A percentile compares a stretch with the other conserved stretches of the same genome.
phyloP scores from a whole-genome alignment of 2,888 invertebrate species.

The Heliconius erato region DNA sequence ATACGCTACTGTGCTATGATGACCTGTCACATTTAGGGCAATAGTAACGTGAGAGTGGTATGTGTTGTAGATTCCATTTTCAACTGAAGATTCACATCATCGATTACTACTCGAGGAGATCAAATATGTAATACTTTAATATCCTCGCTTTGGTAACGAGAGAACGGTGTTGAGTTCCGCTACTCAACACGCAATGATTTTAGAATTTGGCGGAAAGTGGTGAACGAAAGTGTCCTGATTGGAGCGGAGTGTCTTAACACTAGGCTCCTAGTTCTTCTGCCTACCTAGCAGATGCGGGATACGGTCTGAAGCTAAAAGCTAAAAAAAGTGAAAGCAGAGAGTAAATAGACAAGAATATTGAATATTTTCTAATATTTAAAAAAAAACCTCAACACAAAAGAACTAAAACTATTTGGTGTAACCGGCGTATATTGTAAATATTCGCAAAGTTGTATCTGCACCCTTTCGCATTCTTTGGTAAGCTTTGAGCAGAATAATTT shows the following conservation, averaged over 20 bases:
- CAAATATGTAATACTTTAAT: too few relatives aligned
- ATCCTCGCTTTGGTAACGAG: too few relatives aligned
- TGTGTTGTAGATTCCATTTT: too few relatives aligned
- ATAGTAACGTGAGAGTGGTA: too few relatives aligned
- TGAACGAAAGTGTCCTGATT: too few relatives aligned
- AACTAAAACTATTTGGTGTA: slow-evolving; percentile 1
- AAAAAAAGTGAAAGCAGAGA: background rate
- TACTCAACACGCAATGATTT: too few relatives aligned
- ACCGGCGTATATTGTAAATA: slow-evolving; percentile 20
- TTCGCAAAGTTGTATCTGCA: slow-evolving; percentile 30
- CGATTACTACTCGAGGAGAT: too few relatives aligned
- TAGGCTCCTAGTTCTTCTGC: background rate
- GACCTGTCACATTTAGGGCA: too few relatives aligned
- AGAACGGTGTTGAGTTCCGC: too few relatives aligned
- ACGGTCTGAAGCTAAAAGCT: background rate
- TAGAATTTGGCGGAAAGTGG: too few relatives aligned
- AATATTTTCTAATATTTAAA: background rate
- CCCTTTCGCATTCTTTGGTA: slow-evolving; percentile 42
- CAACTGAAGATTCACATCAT: too few relatives aligned
- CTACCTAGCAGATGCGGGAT: background rate
- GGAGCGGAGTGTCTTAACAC: background rate
- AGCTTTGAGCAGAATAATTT: slow-evolving; percentile 32
- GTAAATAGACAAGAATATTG: background rate
- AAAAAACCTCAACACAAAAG: background rate
- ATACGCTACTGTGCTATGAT: too few relatives aligned